phyloP scores from a whole-genome alignment of 2,113 vertebrate species.

The Campylorhamphus procurvoides region DNA sequence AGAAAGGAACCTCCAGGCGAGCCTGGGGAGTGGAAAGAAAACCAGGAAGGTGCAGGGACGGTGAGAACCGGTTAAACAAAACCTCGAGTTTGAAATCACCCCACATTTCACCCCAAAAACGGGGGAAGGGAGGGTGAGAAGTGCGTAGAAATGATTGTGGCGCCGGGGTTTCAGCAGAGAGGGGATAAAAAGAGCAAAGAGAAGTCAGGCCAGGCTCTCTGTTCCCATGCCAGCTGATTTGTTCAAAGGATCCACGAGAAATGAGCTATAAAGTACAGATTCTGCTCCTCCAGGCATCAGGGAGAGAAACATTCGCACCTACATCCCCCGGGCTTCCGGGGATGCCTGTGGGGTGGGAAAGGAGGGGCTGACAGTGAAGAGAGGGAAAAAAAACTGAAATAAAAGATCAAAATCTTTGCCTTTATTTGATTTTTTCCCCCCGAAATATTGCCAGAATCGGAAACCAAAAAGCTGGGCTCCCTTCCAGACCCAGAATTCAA shows the following conservation, averaged over 20 bases:
- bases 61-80: fast-evolving
- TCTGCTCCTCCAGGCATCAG: not conserved
- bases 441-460: slow-evolving; percentile 43
- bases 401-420: not conserved
- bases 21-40: not conserved
- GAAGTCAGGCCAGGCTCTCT: not conserved
- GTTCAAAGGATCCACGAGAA: slow-evolving; percentile 38
- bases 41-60: not conserved
- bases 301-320: slow-evolving; percentile 33
- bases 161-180: not conserved
- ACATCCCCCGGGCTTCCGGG: not conserved
- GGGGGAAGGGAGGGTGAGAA: not conserved
- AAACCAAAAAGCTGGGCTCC: not conserved
- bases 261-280: not conserved
- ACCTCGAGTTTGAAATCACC: not conserved
- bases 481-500: slow-evolving; percentile 5
- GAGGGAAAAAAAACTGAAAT: not conserved
- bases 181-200: not conserved
- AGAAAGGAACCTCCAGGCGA: not conserved
- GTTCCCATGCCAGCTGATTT: slow-evolving; percentile 51
- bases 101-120: not conserved
- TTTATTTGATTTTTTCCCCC: not conserved
- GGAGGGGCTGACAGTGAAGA: not conserved
- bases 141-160: not conserved
- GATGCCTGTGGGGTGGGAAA: not conserved